These are phyloP conservation scores for Ectemnius continuus DNA, from an alignment of 2,888 invertebrate species.

Conservation along the genomic window DNA sequence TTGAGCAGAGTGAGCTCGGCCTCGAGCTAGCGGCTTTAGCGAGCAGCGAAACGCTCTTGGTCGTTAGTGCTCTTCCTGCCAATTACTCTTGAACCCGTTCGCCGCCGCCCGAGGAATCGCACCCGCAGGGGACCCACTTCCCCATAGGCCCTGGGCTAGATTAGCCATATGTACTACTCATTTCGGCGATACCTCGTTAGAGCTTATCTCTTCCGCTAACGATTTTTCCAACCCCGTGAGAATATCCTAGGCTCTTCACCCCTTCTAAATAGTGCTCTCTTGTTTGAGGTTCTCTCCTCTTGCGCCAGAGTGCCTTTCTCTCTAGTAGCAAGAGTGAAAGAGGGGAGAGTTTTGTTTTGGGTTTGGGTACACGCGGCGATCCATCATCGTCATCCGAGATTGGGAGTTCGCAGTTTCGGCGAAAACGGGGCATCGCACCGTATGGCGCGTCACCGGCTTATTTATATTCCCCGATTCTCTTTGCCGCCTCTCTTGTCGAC, in stretches of 20 bases:
- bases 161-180: no score
- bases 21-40: neutral
- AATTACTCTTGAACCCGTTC: constrained; percentile 9
- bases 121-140: no score
- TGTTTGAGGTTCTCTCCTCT: no score
- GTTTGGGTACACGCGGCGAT: constrained; percentile 44
- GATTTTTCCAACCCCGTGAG: no score
- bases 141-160: no score
- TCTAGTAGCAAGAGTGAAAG: no score
- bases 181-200: no score
- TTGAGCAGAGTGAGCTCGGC: neutral
- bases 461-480: constrained; percentile 57
- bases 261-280: no score
- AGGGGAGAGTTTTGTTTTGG: no score
- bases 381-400: constrained; percentile 66
- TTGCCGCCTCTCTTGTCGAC: constrained; percentile 15
- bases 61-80: constrained; percentile 14
- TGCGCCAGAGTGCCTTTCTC: no score
- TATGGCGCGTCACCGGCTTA: constrained; percentile 20
- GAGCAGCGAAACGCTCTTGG: constrained; percentile 4
- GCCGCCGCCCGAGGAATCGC: neutral
- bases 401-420: constrained; percentile 64
- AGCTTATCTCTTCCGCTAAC: no score
- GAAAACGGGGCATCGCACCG: constrained; percentile 49
- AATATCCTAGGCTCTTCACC: no score